phyloP scores from a whole-genome alignment of 37 sponge, comb jelly and placozoan genomes.

The Ianthella basta region DNA sequence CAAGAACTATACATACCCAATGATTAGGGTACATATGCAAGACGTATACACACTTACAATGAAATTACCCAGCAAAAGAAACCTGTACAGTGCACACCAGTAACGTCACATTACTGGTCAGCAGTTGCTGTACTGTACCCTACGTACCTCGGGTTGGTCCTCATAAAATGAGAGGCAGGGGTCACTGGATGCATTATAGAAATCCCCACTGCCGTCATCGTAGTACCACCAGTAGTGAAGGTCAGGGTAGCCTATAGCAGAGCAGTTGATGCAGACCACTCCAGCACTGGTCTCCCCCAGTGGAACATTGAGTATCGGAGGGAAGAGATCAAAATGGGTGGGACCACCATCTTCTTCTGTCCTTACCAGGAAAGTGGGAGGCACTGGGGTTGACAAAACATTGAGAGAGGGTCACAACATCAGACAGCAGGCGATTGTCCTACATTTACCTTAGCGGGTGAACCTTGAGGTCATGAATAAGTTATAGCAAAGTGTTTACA shows the following conservation, averaged over 20 bases:
- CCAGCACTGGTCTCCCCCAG: background rate
- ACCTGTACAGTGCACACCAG: no score
- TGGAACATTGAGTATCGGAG: background rate
- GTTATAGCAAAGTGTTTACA: no score
- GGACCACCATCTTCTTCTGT: background rate
- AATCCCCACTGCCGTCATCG: background rate
- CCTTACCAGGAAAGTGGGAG: background rate
- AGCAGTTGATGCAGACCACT: background rate
- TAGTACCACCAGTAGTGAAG: background rate
- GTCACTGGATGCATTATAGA: background rate
- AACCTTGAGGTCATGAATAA: no score
- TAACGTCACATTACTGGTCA: no score
- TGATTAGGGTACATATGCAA: no score
- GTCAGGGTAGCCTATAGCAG: constrained; percentile 8
- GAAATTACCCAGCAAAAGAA: no score
- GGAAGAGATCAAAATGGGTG: background rate
- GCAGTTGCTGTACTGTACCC: no score
- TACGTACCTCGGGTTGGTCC: background rate
- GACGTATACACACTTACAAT: no score
- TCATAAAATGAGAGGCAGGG: background rate
- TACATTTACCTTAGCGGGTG: no score
- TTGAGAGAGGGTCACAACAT: no score
- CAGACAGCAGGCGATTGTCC: no score
- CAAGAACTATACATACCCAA: no score
- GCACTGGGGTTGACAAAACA: background rate